Base-by-base conservation (phyloP, 2,797 vertebrate species). In the Harpagifer antarcticus region DNA sequence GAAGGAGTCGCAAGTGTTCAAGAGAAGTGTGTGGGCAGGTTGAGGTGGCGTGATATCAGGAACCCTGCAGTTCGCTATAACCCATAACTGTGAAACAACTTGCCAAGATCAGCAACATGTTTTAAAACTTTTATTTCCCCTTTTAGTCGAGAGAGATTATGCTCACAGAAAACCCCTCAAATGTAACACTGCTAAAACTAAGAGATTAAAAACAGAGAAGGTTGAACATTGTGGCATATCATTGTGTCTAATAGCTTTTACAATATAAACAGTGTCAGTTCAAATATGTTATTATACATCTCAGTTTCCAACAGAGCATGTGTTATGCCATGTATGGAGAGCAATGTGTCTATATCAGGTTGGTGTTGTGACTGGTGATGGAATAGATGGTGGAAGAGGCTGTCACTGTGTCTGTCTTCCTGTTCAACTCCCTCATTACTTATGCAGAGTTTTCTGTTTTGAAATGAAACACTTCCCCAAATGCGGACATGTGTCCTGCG, bases 81-180 rank as follows among this genome's bases (percentile, higher is more conserved):
- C 71, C 78, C 70, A 71, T 68, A 82, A 78, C 53, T 76, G 81
- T 83, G 87, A 88, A 71, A 68, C 81, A 76, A 85, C 74, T 82
- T 87, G 93, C 94, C 93, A 95, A 94, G 80, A 92, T 88, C 91
- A 94, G 89, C 94, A 93, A 80, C 68, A 75, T 82, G 83, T 89
- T 94, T 88, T 86, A 88, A 86, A 87, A 82, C 77, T 90, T 93
- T 91, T 78, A 87, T 87, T 88, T 90, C 87, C 79, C 82, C 63
- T 64, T 74, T 87, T 65, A 72, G 78, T 73, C 62, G 62, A 58
- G 81, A 78, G 68, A 87, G 87, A 90, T 92, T 90, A 85, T 71
- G 47, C 81, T 91, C 81, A 89, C 84, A 89, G 82, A 91, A 77
- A 86, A 81, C 77, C 72, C 74, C 68, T 76, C 67, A 59, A 79